These are phyloP conservation scores for Asteroscopus sphinx DNA, from an alignment of 2,888 invertebrate genomes.

Conservation along the genomic window DNA sequence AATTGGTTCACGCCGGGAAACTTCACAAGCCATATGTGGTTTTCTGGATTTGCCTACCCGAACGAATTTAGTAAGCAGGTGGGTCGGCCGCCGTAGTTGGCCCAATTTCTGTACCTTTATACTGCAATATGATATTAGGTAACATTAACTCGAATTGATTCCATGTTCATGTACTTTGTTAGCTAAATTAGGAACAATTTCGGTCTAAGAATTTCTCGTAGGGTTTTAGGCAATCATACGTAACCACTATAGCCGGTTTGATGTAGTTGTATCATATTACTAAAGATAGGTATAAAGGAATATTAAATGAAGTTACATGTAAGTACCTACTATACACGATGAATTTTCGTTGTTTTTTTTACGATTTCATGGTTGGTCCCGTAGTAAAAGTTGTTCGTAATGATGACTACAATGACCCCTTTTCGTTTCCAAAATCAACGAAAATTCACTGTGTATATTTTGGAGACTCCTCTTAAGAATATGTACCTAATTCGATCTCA, in stretches of 20 bases:
- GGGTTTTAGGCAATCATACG: constrained; percentile 13
- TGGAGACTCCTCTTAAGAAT: too few relatives aligned
- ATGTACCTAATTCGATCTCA: too few relatives aligned
- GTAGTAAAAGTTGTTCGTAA: too few relatives aligned
- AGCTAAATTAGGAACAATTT: constrained; percentile 35
- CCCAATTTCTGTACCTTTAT: constrained; percentile 64
- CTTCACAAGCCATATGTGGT: constrained; percentile 80
- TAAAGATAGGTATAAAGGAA: background rate
- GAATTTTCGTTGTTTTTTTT: too few relatives aligned
- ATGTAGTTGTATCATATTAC: constrained; percentile 11
- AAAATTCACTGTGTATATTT: too few relatives aligned
- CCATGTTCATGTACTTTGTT: constrained; percentile 55
- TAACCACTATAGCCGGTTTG: constrained; percentile 8
- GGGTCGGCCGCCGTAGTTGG: constrained; percentile 49
- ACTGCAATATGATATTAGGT: constrained; percentile 66
- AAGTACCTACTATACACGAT: background rate
- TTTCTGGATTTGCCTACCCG: constrained; percentile 74
- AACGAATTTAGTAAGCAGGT: constrained; percentile 67
- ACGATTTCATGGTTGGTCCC: too few relatives aligned
- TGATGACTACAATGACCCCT: too few relatives aligned
- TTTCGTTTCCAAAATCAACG: too few relatives aligned
- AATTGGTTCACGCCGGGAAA: constrained; percentile 77
- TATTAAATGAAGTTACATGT: too few relatives aligned
- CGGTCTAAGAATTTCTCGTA: constrained; percentile 24
- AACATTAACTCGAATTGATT: constrained; percentile 63